These are phyloP conservation scores for Lasiurus cinereus DNA, from an alignment of 2,113 vertebrate genomes.

Conservation along the genomic window DNA sequence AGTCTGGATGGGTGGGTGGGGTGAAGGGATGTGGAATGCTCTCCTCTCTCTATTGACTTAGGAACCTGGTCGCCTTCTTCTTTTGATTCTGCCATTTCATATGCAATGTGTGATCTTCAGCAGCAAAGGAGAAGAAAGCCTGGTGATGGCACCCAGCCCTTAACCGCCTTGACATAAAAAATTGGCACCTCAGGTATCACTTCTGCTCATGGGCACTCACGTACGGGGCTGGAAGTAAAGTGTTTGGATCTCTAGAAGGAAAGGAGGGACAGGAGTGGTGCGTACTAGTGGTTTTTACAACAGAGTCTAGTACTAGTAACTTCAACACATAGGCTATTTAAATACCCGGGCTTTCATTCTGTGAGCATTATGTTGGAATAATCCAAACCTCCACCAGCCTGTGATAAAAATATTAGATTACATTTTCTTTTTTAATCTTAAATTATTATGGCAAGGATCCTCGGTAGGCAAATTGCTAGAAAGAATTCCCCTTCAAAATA, in stretches of 20 bases:
- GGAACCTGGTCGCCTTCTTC: background rate
- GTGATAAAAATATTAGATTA: background rate
- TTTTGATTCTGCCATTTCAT: background rate
- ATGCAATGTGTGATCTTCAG: background rate
- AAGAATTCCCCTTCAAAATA: background rate
- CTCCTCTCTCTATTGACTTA: background rate
- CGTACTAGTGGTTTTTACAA: background rate
- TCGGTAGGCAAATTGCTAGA: background rate
- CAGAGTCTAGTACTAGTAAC: background rate
- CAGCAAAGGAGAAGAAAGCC: background rate
- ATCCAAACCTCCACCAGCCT: background rate
- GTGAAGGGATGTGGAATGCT: background rate
- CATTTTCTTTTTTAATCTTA: conserved; percentile 9
- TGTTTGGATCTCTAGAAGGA: background rate
- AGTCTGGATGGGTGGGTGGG: background rate
- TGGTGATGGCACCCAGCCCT: background rate
- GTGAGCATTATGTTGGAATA: background rate
- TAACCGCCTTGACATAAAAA: background rate
- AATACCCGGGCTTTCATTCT: background rate
- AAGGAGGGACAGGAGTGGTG: background rate
- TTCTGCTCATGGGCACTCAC: background rate
- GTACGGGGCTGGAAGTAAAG: no score
- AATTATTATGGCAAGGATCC: background rate
- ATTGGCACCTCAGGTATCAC: background rate
- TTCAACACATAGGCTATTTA: background rate